Percentiles rank a stretch among this genome's conserved stretches.
phyloP scores from a whole-genome alignment of 2,113 vertebrate genomes.

The Sminthopsis crassicaudata region DNA sequence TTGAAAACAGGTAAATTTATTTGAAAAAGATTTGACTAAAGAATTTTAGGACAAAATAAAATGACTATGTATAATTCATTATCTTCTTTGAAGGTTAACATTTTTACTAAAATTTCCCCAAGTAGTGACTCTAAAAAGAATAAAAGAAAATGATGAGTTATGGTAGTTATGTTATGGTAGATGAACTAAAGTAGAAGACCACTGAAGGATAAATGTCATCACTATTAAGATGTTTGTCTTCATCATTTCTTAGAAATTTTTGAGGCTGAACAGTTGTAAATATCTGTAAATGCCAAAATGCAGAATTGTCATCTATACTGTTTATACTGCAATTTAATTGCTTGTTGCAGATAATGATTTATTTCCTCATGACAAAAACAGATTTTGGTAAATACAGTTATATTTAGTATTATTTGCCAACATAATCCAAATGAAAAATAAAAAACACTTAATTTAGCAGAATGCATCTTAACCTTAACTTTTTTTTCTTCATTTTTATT shows the following conservation, averaged over 20 bases:
- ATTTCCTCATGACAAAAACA: background rate
- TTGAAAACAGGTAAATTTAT: background rate
- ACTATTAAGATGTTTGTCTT: background rate
- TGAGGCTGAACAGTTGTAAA: background rate
- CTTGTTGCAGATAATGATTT: too few relatives aligned
- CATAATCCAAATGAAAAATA: background rate
- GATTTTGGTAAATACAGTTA: too few relatives aligned
- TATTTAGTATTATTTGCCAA: background rate
- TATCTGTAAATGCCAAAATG: background rate
- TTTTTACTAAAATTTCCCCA: background rate
- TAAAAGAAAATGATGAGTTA: background rate
- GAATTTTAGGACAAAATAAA: background rate
- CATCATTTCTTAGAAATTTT: background rate
- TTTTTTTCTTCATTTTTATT: slow-evolving; percentile 9
- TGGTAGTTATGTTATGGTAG: background rate
- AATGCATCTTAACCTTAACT: background rate
- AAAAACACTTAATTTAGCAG: background rate
- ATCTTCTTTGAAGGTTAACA: background rate
- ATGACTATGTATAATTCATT: background rate
- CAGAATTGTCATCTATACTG: background rate
- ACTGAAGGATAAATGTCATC: background rate
- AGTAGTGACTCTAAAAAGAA: background rate
- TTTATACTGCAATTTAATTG: background rate
- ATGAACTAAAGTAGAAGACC: background rate
- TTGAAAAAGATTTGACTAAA: background rate